phyloP scores from a whole-genome alignment of 2,797 vertebrate species.

The Eospalax fontanierii region DNA sequence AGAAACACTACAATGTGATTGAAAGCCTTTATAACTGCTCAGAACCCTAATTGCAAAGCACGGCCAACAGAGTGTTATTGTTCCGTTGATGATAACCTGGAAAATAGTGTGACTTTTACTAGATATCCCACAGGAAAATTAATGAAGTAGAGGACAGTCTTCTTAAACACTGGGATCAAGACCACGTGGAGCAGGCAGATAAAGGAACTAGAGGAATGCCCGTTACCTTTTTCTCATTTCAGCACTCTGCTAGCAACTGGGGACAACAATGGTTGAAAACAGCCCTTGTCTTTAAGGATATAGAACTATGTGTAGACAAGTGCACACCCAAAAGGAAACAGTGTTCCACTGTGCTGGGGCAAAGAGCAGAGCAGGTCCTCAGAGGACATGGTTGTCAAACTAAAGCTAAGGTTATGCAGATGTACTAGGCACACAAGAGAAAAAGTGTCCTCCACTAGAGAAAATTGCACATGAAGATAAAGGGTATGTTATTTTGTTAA shows the following conservation, averaged over 20 bases:
- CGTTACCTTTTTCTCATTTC: neutral
- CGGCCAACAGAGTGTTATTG: neutral
- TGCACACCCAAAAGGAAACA: neutral
- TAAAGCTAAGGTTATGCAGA: neutral
- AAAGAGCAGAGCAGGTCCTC: neutral
- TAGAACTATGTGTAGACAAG: neutral
- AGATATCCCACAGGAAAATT: neutral
- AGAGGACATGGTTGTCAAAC: neutral
- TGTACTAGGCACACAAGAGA: neutral
- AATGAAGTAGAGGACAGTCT: neutral
- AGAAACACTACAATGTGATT: neutral
- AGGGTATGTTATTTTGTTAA: neutral
- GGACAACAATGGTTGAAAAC: neutral
- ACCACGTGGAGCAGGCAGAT: neutral
- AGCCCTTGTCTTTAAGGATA: neutral
- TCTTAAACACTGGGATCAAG: neutral
- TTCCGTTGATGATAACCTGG: constrained; percentile 14
- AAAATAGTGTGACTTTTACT: neutral
- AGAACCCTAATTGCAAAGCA: neutral
- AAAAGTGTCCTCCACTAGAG: neutral
- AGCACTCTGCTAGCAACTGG: neutral
- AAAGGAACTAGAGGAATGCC: neutral
- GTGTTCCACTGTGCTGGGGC: rapidly evolving
- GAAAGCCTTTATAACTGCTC: constrained; percentile 32
- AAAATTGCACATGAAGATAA: neutral